phyloP scores from a whole-genome alignment of 2,113 vertebrate species.

The Mastomys coucha region DNA sequence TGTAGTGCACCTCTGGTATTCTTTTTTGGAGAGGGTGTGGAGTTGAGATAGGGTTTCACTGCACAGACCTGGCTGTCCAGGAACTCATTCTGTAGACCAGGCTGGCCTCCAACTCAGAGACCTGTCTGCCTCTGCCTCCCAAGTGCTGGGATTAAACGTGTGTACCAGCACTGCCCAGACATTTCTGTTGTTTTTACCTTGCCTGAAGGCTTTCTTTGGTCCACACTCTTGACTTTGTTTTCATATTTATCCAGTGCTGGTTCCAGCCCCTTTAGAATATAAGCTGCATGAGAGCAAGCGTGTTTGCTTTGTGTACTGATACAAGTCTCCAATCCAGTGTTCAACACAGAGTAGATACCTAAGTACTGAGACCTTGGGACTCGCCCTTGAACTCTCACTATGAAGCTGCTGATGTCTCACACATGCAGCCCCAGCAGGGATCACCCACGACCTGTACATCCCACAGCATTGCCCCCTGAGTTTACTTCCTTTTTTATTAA shows the following conservation, averaged over 20 bases:
- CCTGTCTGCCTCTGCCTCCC: neutral
- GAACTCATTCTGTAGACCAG: neutral
- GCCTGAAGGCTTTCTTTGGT: conserved; percentile 13
- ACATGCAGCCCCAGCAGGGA: neutral
- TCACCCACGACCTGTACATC: neutral
- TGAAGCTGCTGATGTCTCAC: neutral
- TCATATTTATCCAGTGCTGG: neutral
- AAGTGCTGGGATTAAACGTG: neutral
- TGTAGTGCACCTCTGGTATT: neutral
- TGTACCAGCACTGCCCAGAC: neutral
- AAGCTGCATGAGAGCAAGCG: neutral
- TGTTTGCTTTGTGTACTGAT: neutral
- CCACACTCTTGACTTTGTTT: conserved; percentile 1
- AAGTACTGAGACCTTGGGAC: neutral
- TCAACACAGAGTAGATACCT: neutral
- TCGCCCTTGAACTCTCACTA: neutral
- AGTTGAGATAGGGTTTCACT: neutral
- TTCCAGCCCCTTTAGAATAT: neutral
- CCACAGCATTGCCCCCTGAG: neutral
- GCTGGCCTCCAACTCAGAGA: neutral
- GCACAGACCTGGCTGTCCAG: neutral
- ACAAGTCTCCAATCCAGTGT: neutral
- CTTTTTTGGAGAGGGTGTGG: neutral
- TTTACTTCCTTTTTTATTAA: neutral
- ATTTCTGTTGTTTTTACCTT: neutral